Evolutionary conservation across 2,888 invertebrate species (phyloP).

Genomic region (Saturnia japonica): DNA sequence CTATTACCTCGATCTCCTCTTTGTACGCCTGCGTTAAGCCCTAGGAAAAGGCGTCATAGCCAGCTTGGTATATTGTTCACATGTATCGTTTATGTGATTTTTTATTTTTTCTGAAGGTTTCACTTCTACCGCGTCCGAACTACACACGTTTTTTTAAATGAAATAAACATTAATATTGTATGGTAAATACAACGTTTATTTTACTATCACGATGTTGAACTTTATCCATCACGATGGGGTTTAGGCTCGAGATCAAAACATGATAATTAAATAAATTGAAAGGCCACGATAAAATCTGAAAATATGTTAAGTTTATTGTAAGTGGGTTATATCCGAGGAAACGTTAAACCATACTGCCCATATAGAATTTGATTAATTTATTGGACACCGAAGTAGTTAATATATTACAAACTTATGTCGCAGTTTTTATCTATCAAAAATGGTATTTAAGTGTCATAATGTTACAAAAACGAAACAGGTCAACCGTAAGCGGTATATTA

Average conservation of each 20-base stretch:
- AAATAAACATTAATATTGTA: neutral
- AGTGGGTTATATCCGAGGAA: neutral
- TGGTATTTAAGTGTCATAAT: conserved; percentile 45
- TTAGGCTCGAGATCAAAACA: neutral
- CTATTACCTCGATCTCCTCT: too few species aligned
- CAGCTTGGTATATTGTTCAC: too few species aligned
- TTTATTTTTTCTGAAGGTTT: too few species aligned
- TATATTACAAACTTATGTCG: conserved; percentile 6
- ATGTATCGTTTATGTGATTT: too few species aligned
- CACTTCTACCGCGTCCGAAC: too few species aligned
- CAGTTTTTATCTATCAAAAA: conserved; percentile 26
- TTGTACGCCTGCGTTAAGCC: too few species aligned
- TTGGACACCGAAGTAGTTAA: neutral
- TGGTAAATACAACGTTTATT: neutral
- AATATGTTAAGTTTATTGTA: neutral
- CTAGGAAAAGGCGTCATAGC: too few species aligned
- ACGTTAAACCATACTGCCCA: neutral
- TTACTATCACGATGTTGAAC: neutral
- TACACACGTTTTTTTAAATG: neutral
- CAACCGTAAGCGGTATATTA: conserved; percentile 60
- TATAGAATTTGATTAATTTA: neutral
- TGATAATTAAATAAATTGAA: conserved; percentile 3
- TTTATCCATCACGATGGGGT: neutral
- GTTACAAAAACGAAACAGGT: conserved; percentile 56
- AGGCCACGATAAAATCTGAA: neutral